phyloP scores from a whole-genome alignment of 2,888 invertebrate species.

The Netelia virgata region DNA sequence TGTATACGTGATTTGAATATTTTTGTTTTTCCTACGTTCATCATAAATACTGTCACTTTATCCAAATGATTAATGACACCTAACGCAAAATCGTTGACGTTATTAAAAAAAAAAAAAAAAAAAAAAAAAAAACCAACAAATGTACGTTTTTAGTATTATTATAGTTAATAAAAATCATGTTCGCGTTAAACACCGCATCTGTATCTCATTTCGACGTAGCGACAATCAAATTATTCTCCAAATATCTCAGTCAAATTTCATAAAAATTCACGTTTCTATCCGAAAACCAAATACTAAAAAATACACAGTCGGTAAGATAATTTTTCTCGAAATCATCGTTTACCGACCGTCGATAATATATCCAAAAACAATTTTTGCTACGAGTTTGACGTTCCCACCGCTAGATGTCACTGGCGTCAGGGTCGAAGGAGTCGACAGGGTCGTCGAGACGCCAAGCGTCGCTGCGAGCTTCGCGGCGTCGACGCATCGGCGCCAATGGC shows the following conservation, averaged over 20 bases:
- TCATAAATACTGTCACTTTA: conserved; percentile 29
- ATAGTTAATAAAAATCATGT: conserved; percentile 59
- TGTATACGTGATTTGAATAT: not conserved
- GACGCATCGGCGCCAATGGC: conserved; percentile 56
- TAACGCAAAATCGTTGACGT: conserved; percentile 6
- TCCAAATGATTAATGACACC: conserved; percentile 13
- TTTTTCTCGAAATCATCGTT: not conserved
- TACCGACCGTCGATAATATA: too few species aligned
- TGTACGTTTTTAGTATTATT: conserved; percentile 52
- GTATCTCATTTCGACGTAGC: too few species aligned
- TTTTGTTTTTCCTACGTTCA: not conserved
- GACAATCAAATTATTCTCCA: not conserved
- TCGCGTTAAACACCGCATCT: conserved; percentile 23
- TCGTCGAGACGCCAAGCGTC: conserved; percentile 48
- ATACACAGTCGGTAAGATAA: not conserved
- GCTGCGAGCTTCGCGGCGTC: conserved; percentile 60
- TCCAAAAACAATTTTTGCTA: not conserved
- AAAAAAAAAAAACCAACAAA: conserved; percentile 4
- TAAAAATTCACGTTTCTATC: too few species aligned
- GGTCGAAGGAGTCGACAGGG: conserved; percentile 3
- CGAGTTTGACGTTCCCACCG: not conserved
- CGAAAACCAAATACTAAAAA: not conserved
- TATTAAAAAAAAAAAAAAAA: not conserved
- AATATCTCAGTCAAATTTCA: not conserved
- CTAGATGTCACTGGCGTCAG: conserved; percentile 11